Base-by-base conservation (phyloP, 2,888 invertebrate genomes). In the Epistrophe grossulariae region DNA sequence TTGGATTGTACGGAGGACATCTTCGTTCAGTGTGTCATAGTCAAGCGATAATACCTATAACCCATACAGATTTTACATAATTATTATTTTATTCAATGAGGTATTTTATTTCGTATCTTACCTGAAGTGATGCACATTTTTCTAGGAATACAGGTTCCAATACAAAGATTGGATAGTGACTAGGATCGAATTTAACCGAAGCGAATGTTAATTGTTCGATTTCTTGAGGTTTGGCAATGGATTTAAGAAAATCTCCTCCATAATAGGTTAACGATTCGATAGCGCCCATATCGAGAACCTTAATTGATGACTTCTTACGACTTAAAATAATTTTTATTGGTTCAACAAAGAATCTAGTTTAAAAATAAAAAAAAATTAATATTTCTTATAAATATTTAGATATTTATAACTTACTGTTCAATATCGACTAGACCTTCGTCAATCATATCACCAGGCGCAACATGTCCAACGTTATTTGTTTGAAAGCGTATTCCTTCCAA, bases 161-260 rank as follows among this genome's bases (percentile, higher is more conserved):
- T 76, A 90, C 93, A 83, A 92, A 91, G 71, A 96, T 93, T 70
- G 94, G 94, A 92, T 96, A 96, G 90, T 94, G 94, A 90, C 95
- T 94, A 79, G 96, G 95, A 93, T 96, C 95, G 91, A 95, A 95
- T 92, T 96, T 96, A 40, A 96, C 94, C 70, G 96, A 95, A 88
- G 96, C 95, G 89, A 96, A 92, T 89, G 96, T 95, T 57, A 96
- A 93, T 88, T 94, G 94, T 81, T 94, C 93, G 66, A 96, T 91
- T 80, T 94, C 94, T 89, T 94, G 93, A 62, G 95, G 93, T 84
- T 93, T 92, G 68, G 92, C 90, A 79, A 91, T 89, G 72, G 92
- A 91, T 89, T 92, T 92, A 2, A 93, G 88, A 85, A 92, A 91
- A 84, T 93, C 93, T 73, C 90, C 89, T 73, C 92, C 92, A 84